A percentile compares a stretch with the other conserved stretches of the same genome.
phyloP scores from a whole-genome alignment of 2,113 vertebrate species.

The Carassius gibelio region DNA sequence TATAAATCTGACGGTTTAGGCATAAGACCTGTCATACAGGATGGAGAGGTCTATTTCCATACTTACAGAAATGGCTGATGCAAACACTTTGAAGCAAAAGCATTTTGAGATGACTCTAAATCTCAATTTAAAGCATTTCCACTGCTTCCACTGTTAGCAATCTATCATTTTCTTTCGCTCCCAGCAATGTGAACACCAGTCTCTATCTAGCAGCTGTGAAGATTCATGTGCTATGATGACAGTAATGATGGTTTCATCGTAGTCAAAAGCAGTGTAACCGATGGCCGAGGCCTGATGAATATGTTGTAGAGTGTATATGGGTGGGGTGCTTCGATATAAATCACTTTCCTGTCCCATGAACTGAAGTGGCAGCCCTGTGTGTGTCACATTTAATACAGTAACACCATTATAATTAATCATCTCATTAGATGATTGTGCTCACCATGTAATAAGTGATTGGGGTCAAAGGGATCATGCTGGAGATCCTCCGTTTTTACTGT shows the following conservation, averaged over 20 bases:
- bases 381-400: background rate
- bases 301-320: background rate
- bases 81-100: background rate
- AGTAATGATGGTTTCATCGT: background rate
- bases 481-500: background rate
- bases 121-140: background rate
- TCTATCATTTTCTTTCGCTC: background rate
- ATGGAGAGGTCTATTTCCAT: background rate
- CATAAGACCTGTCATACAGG: background rate
- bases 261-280: background rate
- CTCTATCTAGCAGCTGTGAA: background rate
- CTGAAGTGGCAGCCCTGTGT: background rate
- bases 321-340: background rate
- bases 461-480: background rate
- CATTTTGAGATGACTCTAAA: conserved; percentile 8
- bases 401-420: too few species aligned
- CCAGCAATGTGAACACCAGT: background rate
- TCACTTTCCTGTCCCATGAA: background rate
- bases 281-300: background rate
- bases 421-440: background rate
- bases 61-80: background rate
- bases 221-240: background rate
- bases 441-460: background rate
- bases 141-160: background rate
- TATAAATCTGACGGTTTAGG: background rate